Evolutionary conservation across 2,797 vertebrate species (phyloP).

Genomic region (Catamblyrhynchus diadema): DNA sequence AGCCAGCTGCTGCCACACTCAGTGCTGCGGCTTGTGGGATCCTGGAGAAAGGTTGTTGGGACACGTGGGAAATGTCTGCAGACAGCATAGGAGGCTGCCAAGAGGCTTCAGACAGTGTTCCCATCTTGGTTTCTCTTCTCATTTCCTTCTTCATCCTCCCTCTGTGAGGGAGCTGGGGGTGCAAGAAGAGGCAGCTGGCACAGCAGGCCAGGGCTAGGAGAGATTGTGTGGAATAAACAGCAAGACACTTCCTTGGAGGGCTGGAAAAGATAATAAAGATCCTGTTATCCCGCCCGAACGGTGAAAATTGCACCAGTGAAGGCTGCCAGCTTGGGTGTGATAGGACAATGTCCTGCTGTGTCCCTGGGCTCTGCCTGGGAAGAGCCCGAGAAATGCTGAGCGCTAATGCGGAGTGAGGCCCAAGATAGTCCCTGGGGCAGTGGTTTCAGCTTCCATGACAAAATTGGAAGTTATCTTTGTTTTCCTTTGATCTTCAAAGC

Average conservation of each 20-base stretch:
- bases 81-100: neutral
- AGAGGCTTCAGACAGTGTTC: neutral
- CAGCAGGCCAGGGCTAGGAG: neutral
- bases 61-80: neutral
- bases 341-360: neutral
- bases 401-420: neutral
- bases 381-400: neutral
- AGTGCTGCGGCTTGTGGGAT: neutral
- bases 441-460: neutral
- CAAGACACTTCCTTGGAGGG: neutral
- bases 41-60: neutral
- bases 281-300: neutral
- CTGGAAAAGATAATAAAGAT: neutral
- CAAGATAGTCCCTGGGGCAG: neutral
- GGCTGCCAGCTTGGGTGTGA: neutral
- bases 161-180: neutral
- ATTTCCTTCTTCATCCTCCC: neutral
- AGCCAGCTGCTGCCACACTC: neutral
- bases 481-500: slow-evolving; percentile 49
- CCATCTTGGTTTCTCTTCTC: neutral
- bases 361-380: neutral
- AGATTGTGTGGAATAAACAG: neutral
- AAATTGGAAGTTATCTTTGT: slow-evolving; percentile 21
- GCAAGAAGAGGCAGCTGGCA: neutral
- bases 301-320: neutral